A percentile compares a stretch with the other conserved stretches of the same genome.
These are phyloP conservation scores for Noctua janthina DNA, from an alignment of 2,888 invertebrate species.

Conservation along the genomic window DNA sequence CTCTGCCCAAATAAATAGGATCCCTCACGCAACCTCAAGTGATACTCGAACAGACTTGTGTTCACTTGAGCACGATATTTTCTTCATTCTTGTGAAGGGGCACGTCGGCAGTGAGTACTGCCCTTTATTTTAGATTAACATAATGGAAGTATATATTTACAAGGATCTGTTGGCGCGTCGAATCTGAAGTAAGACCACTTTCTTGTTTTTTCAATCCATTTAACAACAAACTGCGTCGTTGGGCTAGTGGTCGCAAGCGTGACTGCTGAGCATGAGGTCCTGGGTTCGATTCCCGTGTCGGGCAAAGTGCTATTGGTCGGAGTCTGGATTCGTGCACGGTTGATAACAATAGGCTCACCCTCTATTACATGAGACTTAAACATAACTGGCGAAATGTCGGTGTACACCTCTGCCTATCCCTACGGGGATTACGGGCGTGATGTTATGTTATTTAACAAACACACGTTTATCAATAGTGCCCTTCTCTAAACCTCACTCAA, in stretches of 20 bases:
- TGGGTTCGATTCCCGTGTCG: neutral
- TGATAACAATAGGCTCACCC: neutral
- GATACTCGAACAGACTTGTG: conserved; percentile 43
- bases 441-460: too few species aligned
- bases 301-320: neutral
- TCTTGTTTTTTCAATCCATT: neutral
- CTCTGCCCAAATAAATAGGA: conserved; percentile 54
- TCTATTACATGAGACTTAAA: neutral
- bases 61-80: conserved; percentile 58
- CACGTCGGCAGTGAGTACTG: conserved; percentile 21
- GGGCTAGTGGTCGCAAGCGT: neutral
- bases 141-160: conserved; percentile 13
- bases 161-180: neutral
- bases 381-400: too few species aligned
- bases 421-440: too few species aligned
- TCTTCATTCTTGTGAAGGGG: conserved; percentile 35
- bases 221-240: neutral
- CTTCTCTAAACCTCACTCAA: too few species aligned
- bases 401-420: too few species aligned
- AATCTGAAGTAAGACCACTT: neutral
- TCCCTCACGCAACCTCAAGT: conserved; percentile 47
- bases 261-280: neutral
- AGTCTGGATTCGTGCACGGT: neutral
- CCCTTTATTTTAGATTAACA: conserved; percentile 49
- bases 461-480: too few species aligned